Percentiles rank a stretch among this genome's conserved stretches.
phyloP scores from a whole-genome alignment of 2,888 invertebrate genomes.

The Cryptus armator region DNA sequence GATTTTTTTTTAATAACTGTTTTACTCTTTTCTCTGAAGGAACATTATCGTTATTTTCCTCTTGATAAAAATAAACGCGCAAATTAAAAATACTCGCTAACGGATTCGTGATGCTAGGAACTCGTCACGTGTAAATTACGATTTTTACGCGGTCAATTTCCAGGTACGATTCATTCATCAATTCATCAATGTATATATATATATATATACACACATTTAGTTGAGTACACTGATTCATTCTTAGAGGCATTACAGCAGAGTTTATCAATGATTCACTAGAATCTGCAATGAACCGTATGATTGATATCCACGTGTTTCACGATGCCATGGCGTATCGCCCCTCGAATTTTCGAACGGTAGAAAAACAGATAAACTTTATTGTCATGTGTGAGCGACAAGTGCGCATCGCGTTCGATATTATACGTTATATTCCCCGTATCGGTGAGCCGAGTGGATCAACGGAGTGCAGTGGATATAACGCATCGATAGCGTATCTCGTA shows the following conservation, averaged over 20 bases:
- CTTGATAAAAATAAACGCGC: no score
- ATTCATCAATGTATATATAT: not conserved
- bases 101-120: no score
- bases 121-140: no score
- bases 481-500: no score
- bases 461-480: not conserved
- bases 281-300: constrained; percentile 30
- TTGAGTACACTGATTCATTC: constrained; percentile 3
- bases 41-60: no score
- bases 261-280: constrained; percentile 58
- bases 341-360: constrained; percentile 1
- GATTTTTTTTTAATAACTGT: no score
- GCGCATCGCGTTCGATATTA: not conserved
- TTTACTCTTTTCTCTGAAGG: not conserved
- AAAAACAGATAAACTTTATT: not conserved
- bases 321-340: constrained; percentile 25
- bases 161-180: no score
- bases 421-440: not conserved
- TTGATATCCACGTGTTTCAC: constrained; percentile 25
- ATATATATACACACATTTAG: no score
- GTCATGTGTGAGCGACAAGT: not conserved
- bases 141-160: no score
- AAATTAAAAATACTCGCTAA: no score
- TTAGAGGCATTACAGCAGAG: not conserved
- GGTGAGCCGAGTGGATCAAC: not conserved